A percentile compares a stretch with the other conserved stretches of the same genome.
Conservation (phyloP, 2,797 vertebrate species). For the Toxotes lorentzi region DNA sequence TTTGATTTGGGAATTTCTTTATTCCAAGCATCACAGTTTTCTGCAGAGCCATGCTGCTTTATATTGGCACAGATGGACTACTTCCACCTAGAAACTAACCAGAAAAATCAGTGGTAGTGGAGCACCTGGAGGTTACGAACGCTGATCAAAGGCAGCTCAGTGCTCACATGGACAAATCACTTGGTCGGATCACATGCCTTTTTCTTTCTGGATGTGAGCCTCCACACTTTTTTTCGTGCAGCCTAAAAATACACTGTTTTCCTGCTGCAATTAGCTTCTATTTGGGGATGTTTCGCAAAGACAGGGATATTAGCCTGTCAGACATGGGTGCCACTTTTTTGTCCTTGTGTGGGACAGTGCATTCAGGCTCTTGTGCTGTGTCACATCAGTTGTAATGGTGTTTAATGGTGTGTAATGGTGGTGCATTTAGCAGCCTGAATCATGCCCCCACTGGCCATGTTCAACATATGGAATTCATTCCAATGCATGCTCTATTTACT, state of each 20-base stretch:
- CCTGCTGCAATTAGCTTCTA: slow-evolving; percentile 73
- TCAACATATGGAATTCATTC: slow-evolving; percentile 36
- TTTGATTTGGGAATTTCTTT: background rate
- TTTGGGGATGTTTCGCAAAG: slow-evolving; percentile 51
- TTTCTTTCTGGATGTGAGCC: slow-evolving; percentile 20
- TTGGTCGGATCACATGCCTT: slow-evolving; percentile 15
- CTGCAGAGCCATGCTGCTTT: background rate
- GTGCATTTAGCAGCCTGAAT: slow-evolving; percentile 30
- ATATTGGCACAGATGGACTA: slow-evolving; percentile 1
- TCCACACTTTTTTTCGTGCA: slow-evolving; percentile 60
- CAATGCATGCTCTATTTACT: slow-evolving; percentile 39
- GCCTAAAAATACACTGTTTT: slow-evolving; percentile 73
- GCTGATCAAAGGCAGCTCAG: background rate
- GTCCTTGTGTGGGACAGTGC: slow-evolving; percentile 27
- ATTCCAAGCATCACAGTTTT: background rate
- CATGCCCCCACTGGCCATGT: slow-evolving; percentile 12
- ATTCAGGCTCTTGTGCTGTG: slow-evolving; percentile 28
- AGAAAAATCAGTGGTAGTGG: background rate
- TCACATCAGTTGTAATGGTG: slow-evolving; percentile 14
- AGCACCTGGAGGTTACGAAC: background rate
- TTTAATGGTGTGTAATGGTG: background rate
- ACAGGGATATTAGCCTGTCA: slow-evolving; percentile 66
- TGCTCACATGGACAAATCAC: slow-evolving; percentile 34
- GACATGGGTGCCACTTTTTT: slow-evolving; percentile 48
- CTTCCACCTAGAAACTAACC: slow-evolving; percentile 7